These are phyloP conservation scores for Pseudolycoriella hygida DNA, from an alignment of 2,888 invertebrate genomes.

Conservation along the genomic window DNA sequence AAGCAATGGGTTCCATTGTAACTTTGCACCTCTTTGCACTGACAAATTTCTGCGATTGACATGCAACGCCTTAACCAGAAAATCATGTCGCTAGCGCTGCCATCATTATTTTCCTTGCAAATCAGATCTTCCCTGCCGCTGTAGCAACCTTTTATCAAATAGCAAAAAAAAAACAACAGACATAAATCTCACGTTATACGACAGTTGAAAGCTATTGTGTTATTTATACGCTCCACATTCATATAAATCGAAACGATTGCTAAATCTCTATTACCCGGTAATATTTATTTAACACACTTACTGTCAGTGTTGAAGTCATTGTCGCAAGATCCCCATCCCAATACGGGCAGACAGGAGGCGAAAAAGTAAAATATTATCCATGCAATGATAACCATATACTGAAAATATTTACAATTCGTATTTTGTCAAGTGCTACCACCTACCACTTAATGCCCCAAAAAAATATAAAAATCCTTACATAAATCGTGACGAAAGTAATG, in stretches of 20 bases:
- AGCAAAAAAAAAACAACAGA: too few relatives aligned
- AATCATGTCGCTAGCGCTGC: slow-evolving; percentile 26
- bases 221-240: not conserved
- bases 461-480: too few relatives aligned
- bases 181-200: slow-evolving; percentile 3
- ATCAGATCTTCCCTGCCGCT: slow-evolving; percentile 39
- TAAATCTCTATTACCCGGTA: not conserved
- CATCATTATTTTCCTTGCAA: slow-evolving; percentile 31
- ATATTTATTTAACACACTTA: slow-evolving; percentile 26
- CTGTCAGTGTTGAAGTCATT: slow-evolving; percentile 40
- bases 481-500: slow-evolving; percentile 51
- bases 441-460: too few relatives aligned
- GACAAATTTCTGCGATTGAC: slow-evolving; percentile 34
- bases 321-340: slow-evolving; percentile 53
- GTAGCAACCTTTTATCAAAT: slow-evolving; percentile 36
- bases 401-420: too few relatives aligned
- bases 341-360: slow-evolving; percentile 41
- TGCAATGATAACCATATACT: slow-evolving; percentile 65
- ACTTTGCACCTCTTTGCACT: slow-evolving; percentile 23
- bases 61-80: slow-evolving; percentile 36
- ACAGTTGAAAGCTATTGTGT: not conserved
- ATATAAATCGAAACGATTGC: slow-evolving; percentile 1
- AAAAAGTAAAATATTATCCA: slow-evolving; percentile 62
- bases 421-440: too few relatives aligned
- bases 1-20: slow-evolving; percentile 32